These are phyloP conservation scores for Venustoraphidia nigricollis DNA, from an alignment of 2,888 invertebrate genomes.

Conservation along the genomic window DNA sequence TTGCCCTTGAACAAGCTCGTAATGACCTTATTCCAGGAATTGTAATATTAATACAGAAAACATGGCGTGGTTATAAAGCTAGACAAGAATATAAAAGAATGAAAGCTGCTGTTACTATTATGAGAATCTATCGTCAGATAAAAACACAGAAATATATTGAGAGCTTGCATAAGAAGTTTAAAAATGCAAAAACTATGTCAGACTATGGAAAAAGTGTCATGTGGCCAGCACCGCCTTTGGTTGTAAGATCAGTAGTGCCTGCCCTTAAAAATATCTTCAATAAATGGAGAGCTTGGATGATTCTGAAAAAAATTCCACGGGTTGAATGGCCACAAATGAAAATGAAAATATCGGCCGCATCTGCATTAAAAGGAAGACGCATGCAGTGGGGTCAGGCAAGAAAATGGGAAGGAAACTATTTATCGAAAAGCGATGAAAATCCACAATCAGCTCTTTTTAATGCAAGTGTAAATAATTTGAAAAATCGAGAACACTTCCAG, in stretches of 20 bases:
- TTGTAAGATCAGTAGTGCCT: constrained; percentile 44
- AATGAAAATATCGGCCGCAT: constrained; percentile 62
- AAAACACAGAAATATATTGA: constrained; percentile 59
- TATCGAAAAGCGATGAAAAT: constrained; percentile 52
- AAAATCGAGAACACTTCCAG: constrained; percentile 47
- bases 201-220: constrained; percentile 62
- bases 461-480: constrained; percentile 49
- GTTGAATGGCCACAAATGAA: constrained; percentile 80
- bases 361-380: constrained; percentile 49
- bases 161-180: constrained; percentile 45
- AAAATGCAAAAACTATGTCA: constrained; percentile 42
- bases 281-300: constrained; percentile 81
- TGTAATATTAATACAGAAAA: constrained; percentile 85
- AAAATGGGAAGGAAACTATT: constrained; percentile 75
- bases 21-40: constrained; percentile 81
- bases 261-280: constrained; percentile 46
- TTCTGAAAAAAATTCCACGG: constrained; percentile 63
- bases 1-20: constrained; percentile 73
- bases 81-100: constrained; percentile 68
- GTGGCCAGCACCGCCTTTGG: constrained; percentile 72
- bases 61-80: constrained; percentile 61
- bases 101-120: constrained; percentile 71
- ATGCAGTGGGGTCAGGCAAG: constrained; percentile 58
- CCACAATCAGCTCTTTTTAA: constrained; percentile 46
- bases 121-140: constrained; percentile 63